Evolutionary conservation across 2,113 vertebrate genomes (phyloP), one percentile per base, ranked within the genome.

Genomic region (Trachemys scripta): DNA sequence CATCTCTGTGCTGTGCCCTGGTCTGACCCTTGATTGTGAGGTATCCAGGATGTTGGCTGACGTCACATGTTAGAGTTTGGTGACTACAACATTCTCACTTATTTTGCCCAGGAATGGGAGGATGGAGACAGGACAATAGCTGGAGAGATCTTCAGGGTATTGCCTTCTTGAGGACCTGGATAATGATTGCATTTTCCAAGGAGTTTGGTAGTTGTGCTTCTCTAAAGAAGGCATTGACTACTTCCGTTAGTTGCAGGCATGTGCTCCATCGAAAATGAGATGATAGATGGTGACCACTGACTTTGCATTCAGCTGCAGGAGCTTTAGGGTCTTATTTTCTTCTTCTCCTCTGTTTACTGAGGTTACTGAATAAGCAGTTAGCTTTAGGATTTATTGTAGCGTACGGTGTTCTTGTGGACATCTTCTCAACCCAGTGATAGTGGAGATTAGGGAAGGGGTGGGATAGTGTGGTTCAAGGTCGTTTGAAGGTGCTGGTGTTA

Each of bases 261-360:
- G 9, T 80, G 80, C 93, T 94, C 95, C 14, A 88, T 47, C 38
- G 94, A 57, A 84, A 93, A 86, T 85, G 38, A 85, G 3, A 84
- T 4, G 0, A 2, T 45, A 93, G 82, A 51, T 79, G 42, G 42
- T 45, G 76, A 76, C 59, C 4, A 25, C 38, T 92, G 83, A 24
- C 4, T 65, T 82, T 50, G 6, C 42, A 45, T 76, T 93, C 1
- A 0, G 3, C 45, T 90, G 5, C 24, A 93, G 87, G 47, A 87
- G 78, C 31, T 88, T 91, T 51, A 91, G n/a, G 9, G 7, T 84
- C 19, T 38, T 72, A 20, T 45, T 80, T 91, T 88, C 50, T 91
- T 88, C 50, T 80, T 56, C 38, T 81, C 0, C 2, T 65, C 84
- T 88, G 14, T 82, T 92, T 16, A 3, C 50, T 75, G 27, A 85